Percentiles rank a stretch among this genome's conserved stretches.
Evolutionary conservation across 2,113 vertebrate genomes (phyloP).

Genomic region (Callionymus lyra): DNA sequence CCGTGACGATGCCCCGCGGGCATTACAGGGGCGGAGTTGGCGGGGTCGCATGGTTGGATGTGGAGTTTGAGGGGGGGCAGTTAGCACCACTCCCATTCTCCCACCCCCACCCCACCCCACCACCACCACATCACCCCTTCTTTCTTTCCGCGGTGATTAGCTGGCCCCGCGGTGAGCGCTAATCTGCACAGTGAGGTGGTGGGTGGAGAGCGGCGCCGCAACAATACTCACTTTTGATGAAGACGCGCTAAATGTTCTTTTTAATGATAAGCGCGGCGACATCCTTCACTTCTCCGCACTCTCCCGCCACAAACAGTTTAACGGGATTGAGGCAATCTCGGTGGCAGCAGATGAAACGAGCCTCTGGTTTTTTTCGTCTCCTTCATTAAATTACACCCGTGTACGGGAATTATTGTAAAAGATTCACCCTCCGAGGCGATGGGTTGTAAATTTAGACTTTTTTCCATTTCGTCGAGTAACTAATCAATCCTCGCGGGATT

Average conservation of each 20-base stretch:
- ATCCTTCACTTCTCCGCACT: no score
- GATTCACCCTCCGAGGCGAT: conserved; percentile 1
- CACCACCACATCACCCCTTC: conserved; percentile 8
- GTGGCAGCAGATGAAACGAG: no score
- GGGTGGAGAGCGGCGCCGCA: conserved; percentile 23
- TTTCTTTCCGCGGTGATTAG: conserved; percentile 56
- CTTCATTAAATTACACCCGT: no score
- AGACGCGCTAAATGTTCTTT: no score
- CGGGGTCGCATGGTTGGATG: conserved; percentile 31
- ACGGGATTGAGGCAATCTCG: no score
- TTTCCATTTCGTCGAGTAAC: conserved; percentile 2
- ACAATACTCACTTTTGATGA: conserved; percentile 10
- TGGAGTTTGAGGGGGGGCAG: conserved; percentile 12
- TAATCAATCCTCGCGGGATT: no score
- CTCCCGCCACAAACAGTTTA: no score
- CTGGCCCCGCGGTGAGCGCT: conserved; percentile 53
- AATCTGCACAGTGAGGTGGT: conserved; percentile 50
- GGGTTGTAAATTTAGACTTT: conserved; percentile 34
- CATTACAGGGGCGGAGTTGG: conserved; percentile 49
- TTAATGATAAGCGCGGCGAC: no score
- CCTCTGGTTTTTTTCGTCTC: no score
- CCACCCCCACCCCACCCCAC: conserved; percentile 1
- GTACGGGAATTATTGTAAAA: no score
- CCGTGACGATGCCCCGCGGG: conserved; percentile 55
- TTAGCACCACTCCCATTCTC: conserved; percentile 18